Evolutionary conservation across 2,888 invertebrate genomes (phyloP).

Genomic region (Drosophila colorata): DNA sequence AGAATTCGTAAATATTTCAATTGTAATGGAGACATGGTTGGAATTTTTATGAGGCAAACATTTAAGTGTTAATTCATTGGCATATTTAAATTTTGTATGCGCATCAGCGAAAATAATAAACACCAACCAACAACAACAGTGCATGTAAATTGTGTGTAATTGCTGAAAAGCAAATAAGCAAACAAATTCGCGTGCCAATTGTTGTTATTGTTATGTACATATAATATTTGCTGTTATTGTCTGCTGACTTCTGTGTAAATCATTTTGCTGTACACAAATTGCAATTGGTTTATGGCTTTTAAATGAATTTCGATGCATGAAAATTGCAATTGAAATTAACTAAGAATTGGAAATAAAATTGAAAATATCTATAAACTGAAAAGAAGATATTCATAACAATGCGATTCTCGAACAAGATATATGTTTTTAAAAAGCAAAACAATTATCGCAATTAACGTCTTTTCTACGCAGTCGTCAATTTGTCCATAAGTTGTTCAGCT

Average conservation of each 20-base stretch:
- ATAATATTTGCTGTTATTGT: slow-evolving; percentile 8
- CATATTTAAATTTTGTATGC: slow-evolving; percentile 18
- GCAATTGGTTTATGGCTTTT: slow-evolving; percentile 29
- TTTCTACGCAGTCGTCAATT: background rate
- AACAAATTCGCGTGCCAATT: slow-evolving; percentile 47
- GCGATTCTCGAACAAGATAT: no score
- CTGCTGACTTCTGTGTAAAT: slow-evolving; percentile 34
- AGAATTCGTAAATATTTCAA: slow-evolving; percentile 27
- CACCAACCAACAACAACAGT: slow-evolving; percentile 12
- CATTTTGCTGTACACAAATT: slow-evolving; percentile 2
- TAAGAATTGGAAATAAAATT: background rate
- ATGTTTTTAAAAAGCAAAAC: background rate
- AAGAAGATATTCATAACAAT: background rate
- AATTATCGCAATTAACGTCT: background rate
- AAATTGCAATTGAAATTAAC: slow-evolving; percentile 4
- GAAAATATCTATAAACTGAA: slow-evolving; percentile 1
- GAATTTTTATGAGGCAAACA: slow-evolving; percentile 19
- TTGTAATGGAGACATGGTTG: slow-evolving; percentile 14
- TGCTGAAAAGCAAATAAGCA: slow-evolving; percentile 47
- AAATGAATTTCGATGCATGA: slow-evolving; percentile 31
- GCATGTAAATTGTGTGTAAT: slow-evolving; percentile 33
- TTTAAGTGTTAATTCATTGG: slow-evolving; percentile 18
- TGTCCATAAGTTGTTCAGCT: background rate
- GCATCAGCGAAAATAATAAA: slow-evolving; percentile 29
- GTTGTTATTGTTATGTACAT: slow-evolving; percentile 18